phyloP scores from a whole-genome alignment of 2,888 invertebrate genomes.

The Dynastes maya region DNA sequence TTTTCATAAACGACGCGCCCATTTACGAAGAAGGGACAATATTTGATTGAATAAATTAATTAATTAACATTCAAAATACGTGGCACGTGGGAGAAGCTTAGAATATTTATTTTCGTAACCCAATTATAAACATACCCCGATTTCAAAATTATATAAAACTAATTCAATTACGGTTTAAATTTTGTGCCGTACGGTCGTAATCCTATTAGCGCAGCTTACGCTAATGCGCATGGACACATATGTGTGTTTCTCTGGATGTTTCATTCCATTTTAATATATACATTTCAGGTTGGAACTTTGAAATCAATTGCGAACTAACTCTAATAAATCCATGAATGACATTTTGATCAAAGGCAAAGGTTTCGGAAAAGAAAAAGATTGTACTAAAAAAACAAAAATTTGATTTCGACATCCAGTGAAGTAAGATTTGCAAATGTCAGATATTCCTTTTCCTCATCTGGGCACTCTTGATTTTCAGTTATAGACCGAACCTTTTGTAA shows the following conservation, averaged over 20 bases:
- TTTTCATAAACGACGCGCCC: slow-evolving; percentile 1
- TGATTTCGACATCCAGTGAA: too few species aligned
- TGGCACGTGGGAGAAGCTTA: neutral
- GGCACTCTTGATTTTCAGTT: too few species aligned
- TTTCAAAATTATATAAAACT: slow-evolving; percentile 3
- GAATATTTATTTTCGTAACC: slow-evolving; percentile 11
- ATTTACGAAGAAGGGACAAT: slow-evolving; percentile 17
- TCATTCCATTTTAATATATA: neutral
- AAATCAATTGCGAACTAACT: too few species aligned
- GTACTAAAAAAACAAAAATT: too few species aligned
- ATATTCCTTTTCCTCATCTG: too few species aligned
- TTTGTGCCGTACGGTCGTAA: neutral
- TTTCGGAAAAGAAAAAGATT: too few species aligned
- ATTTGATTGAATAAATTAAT: slow-evolving; percentile 28
- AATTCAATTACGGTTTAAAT: neutral
- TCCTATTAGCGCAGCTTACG: neutral
- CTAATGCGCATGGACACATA: neutral
- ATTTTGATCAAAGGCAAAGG: too few species aligned
- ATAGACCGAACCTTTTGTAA: too few species aligned
- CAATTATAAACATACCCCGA: neutral
- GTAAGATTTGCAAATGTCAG: too few species aligned
- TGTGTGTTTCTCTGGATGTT: neutral
- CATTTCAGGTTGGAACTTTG: neutral
- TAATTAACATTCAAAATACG: slow-evolving; percentile 12
- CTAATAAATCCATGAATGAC: too few species aligned